Conservation (phyloP, 2,888 invertebrate species). For the Acleris laterana region DNA sequence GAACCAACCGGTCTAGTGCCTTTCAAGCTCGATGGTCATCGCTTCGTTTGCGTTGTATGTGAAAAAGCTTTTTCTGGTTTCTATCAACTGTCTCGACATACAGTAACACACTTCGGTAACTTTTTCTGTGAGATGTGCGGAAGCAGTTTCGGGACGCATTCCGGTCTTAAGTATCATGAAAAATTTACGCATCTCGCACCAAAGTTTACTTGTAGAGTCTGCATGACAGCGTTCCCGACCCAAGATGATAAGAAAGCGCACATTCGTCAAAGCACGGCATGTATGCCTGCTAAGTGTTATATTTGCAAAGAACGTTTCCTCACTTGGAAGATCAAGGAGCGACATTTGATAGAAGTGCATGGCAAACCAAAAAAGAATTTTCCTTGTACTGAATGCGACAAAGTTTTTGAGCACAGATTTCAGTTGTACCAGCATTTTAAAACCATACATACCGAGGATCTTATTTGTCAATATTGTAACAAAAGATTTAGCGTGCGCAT, state of each 20-base stretch:
- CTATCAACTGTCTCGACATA: constrained; percentile 20
- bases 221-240: constrained; percentile 20
- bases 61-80: constrained; percentile 10
- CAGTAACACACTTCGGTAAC: constrained; percentile 21
- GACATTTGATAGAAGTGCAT: constrained; percentile 31
- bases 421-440: constrained; percentile 35
- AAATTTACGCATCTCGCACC: constrained; percentile 10
- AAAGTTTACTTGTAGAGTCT: constrained; percentile 22
- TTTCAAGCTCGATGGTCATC: constrained; percentile 13
- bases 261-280: background rate
- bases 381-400: constrained; percentile 29
- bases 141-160: constrained; percentile 21
- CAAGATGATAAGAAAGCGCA: constrained; percentile 20
- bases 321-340: constrained; percentile 19
- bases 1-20: constrained; percentile 15
- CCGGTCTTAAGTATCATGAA: constrained; percentile 9
- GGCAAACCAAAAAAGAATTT: constrained; percentile 23
- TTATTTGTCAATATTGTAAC: constrained; percentile 32
- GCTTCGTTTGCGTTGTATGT: constrained; percentile 27
- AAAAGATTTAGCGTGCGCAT: constrained; percentile 10
- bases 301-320: constrained; percentile 29
- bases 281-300: constrained; percentile 20
- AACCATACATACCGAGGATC: constrained; percentile 27
- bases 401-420: constrained; percentile 22
- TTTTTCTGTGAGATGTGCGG: constrained; percentile 33